Conservation (phyloP, 2,113 vertebrate genomes). For the Dermatemys mawii region DNA sequence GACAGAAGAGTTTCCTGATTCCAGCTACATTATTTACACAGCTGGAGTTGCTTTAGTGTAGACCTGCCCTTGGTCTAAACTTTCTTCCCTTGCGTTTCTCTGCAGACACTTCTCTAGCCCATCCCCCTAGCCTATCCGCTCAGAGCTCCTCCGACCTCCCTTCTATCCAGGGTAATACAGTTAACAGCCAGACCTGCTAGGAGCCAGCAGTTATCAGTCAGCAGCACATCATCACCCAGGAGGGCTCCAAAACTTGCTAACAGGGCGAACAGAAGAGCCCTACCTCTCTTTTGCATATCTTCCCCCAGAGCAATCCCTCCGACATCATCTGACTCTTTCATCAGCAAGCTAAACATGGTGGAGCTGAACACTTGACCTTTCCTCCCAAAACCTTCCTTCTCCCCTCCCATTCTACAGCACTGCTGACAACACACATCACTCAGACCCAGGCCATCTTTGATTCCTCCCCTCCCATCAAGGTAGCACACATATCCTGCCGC, state of each 20-base stretch:
- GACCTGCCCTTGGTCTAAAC: neutral
- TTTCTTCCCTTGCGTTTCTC: neutral
- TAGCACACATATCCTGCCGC: neutral
- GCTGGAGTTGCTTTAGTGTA: too few relatives aligned
- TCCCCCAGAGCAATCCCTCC: neutral
- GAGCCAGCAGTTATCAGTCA: neutral
- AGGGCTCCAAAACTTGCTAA: neutral
- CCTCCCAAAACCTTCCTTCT: neutral
- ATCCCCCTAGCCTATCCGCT: neutral
- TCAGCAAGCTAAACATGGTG: fast-evolving
- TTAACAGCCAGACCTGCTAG: neutral
- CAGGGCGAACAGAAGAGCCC: neutral
- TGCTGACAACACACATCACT: neutral
- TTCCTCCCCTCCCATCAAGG: neutral
- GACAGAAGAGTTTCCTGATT: too few relatives aligned
- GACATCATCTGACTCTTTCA: fast-evolving
- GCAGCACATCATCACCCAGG: neutral
- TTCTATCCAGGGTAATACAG: neutral
- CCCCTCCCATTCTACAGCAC: neutral
- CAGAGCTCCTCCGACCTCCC: neutral
- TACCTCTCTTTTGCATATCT: neutral
- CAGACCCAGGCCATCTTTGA: neutral
- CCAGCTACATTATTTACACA: too few relatives aligned
- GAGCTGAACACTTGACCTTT: neutral
- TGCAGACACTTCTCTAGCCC: neutral